phyloP scores from a whole-genome alignment of 2,113 vertebrate species.

The Rousettus leschenaultii region DNA sequence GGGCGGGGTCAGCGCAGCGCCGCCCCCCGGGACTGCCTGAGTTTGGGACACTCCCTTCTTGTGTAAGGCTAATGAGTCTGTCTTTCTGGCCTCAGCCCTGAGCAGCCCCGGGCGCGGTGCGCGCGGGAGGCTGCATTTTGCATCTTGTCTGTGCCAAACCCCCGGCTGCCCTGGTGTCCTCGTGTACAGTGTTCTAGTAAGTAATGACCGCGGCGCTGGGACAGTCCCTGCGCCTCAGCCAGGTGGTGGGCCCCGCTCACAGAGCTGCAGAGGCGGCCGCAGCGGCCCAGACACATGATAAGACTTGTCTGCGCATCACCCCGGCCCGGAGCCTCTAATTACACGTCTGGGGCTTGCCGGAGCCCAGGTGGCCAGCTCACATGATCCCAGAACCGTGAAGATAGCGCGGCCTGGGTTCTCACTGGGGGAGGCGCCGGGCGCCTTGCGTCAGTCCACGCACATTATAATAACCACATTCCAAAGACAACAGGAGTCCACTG shows the following conservation, averaged over 20 bases:
- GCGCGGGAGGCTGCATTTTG: neutral
- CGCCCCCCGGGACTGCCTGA: neutral
- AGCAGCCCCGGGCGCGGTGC: neutral
- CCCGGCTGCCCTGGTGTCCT: neutral
- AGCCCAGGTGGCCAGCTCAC: slow-evolving; percentile 67
- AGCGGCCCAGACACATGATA: slow-evolving; percentile 46
- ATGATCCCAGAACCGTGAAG: slow-evolving; percentile 34
- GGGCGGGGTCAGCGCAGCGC: neutral
- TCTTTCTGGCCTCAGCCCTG: neutral
- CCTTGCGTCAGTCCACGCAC: neutral
- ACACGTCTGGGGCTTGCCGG: slow-evolving; percentile 60
- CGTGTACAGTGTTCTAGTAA: neutral
- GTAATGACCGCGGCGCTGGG: neutral
- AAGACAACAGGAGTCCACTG: neutral
- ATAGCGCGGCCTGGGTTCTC: neutral
- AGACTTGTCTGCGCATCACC: slow-evolving; percentile 72
- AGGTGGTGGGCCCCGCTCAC: neutral
- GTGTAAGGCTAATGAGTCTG: slow-evolving; percentile 12
- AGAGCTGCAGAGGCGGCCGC: slow-evolving; percentile 36
- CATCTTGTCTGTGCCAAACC: neutral
- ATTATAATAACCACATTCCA: neutral
- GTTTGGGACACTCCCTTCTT: slow-evolving; percentile 9
- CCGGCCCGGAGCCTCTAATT: slow-evolving; percentile 73
- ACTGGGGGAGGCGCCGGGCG: neutral
- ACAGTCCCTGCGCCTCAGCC: neutral